A percentile compares a stretch with the other conserved stretches of the same genome.
These are phyloP conservation scores for Malacoctenus gilli DNA, from an alignment of 2,797 vertebrate species.

Conservation along the genomic window DNA sequence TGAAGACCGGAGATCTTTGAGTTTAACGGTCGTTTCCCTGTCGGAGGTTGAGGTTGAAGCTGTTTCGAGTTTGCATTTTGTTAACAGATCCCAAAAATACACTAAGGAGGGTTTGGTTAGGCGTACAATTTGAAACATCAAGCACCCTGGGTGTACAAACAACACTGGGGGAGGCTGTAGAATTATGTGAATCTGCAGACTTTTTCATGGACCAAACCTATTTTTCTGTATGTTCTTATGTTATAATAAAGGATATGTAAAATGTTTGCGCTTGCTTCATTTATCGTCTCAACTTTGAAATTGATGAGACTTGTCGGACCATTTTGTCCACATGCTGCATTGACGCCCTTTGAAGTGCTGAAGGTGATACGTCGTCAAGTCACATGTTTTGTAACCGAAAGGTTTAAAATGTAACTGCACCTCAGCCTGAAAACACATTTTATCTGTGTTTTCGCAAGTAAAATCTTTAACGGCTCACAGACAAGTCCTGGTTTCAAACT, in stretches of 20 bases:
- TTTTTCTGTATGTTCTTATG: slow-evolving; percentile 88
- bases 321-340: too few species aligned
- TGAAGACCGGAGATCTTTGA: slow-evolving; percentile 36
- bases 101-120: slow-evolving; percentile 64
- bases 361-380: too few species aligned
- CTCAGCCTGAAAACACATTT: too few species aligned
- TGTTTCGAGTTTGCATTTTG: slow-evolving; percentile 46
- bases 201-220: slow-evolving; percentile 85
- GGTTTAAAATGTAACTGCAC: too few species aligned
- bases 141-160: slow-evolving; percentile 26
- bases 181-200: slow-evolving; percentile 71
- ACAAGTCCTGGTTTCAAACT: too few species aligned
- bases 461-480: too few species aligned
- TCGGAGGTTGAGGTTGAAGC: slow-evolving; percentile 40
- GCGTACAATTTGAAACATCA: slow-evolving; percentile 11
- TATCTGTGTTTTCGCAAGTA: too few species aligned
- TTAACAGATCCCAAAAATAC: slow-evolving; percentile 60
- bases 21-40: slow-evolving; percentile 40
- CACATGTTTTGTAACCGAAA: too few species aligned
- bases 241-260: slow-evolving; percentile 95
- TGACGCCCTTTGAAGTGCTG: too few species aligned
- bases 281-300: neutral
- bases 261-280: slow-evolving; percentile 30
- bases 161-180: slow-evolving; percentile 47
- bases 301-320: neutral